Evolutionary conservation across 2,113 vertebrate genomes (phyloP), one percentile per base, ranked within the genome.

Genomic region (Periophthalmodon schlosseri): DNA sequence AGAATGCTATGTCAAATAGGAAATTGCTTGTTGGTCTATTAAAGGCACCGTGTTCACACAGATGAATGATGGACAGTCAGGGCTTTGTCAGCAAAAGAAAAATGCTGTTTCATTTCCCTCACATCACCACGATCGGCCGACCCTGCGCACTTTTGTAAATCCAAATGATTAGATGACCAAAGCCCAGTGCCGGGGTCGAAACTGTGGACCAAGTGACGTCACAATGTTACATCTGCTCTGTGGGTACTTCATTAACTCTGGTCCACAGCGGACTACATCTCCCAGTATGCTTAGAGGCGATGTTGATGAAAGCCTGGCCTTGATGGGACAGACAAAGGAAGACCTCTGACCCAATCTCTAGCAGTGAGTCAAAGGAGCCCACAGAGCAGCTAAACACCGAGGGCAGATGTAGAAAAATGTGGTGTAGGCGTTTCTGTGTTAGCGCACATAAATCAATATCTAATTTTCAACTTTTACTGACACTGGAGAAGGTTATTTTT

Each of bases 131-230:
- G 81, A 75, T 84, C 72, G 67, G 10, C 21, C 36, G 75, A 85
- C 82, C 81, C 84, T 72, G 80, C 63, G 49, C 52, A 73, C 65
- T 49, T 2, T n/a, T 49, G 69, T 69, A 72, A 70, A 70, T 76
- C 52, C 15, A 4, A 13, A 18, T 90, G 87, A 91, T 88, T 88
- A 84, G 72, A 86, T 81, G 76, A 81, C 77, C 81, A 77, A 82
- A 87, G 77, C 73, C 54, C 23, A 36, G 64, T 23, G 60, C 15
- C 0, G 60, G 28, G 65, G 2, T 5, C 20, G 9, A 39, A 69
- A 70, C 66, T 0, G 1, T 74, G 78, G 71, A 76, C 4, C 49
- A 79, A 61, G 28, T 72, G 64, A 60, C 72, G 82, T 83, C 70
- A 76, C 79, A 78, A 39, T 60, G 75, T 65, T 74, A 72, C 77